A percentile compares a stretch with the other conserved stretches of the same genome.
phyloP scores from a whole-genome alignment of 2,797 vertebrate genomes.

The Intellagama lesueurii region DNA sequence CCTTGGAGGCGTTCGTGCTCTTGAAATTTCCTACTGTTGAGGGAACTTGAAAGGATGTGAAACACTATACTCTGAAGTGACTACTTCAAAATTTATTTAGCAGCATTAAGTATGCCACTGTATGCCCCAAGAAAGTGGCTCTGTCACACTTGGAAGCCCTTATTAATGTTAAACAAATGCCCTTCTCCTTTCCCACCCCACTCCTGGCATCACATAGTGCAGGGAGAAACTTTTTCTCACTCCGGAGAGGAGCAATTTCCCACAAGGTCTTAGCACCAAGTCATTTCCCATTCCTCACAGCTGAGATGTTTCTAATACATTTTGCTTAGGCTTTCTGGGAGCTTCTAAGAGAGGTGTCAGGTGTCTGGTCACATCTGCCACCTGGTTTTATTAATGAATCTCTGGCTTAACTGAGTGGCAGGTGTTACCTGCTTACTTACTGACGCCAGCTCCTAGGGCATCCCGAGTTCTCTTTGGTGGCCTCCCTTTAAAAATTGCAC shows the following conservation, averaged over 20 bases:
- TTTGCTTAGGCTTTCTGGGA: conserved; percentile 3
- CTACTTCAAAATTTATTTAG: not conserved
- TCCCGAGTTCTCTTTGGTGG: conserved; percentile 44
- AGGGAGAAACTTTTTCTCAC: rapidly evolving
- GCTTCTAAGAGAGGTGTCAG: conserved; percentile 6
- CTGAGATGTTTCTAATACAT: not conserved
- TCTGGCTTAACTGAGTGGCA: not conserved
- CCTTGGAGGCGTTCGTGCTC: too few species aligned
- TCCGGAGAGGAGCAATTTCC: not conserved
- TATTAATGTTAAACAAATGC: conserved; percentile 11
- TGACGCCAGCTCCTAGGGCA: conserved; percentile 36
- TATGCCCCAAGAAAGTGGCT: not conserved
- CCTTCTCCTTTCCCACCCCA: not conserved
- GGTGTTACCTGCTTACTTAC: conserved; percentile 33
- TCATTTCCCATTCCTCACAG: not conserved
- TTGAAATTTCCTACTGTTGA: not conserved
- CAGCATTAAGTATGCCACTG: too few species aligned
- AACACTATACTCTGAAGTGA: not conserved
- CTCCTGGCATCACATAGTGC: rapidly evolving
- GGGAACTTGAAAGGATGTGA: not conserved
- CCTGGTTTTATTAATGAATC: conserved; percentile 17
- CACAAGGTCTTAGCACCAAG: not conserved
- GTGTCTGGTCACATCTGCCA: conserved; percentile 18
- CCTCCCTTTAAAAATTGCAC: conserved; percentile 15
- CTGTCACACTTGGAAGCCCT: not conserved